These are phyloP conservation scores for Ormyrus thymus DNA, from an alignment of 2,888 invertebrate species.

Conservation along the genomic window DNA sequence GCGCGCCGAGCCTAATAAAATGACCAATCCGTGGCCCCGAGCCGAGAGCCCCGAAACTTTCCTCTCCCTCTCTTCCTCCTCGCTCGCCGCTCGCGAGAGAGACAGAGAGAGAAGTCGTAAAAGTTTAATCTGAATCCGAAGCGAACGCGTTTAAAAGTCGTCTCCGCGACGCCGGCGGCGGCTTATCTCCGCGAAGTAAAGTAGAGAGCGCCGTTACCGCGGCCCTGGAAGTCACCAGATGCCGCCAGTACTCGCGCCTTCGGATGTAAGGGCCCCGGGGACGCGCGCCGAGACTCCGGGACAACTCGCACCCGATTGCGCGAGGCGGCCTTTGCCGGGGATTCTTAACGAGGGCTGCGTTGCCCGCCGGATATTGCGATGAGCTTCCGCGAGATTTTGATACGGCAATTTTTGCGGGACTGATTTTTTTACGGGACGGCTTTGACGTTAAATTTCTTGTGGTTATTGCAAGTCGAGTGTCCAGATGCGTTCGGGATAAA, in stretches of 20 bases:
- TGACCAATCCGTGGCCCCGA: slow-evolving; percentile 14
- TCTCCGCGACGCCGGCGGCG: no score
- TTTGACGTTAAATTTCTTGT: no score
- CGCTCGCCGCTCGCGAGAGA: no score
- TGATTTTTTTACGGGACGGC: no score
- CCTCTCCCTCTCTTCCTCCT: neutral
- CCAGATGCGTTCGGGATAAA: no score
- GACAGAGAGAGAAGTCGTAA: slow-evolving; percentile 6
- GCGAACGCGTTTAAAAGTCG: neutral
- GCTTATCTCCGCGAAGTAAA: slow-evolving; percentile 48
- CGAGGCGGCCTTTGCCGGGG: neutral
- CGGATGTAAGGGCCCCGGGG: no score
- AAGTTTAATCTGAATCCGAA: slow-evolving; percentile 37
- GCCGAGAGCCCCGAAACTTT: slow-evolving; percentile 22
- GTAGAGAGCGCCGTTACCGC: slow-evolving; percentile 41
- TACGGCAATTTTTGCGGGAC: no score
- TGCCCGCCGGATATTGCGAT: no score
- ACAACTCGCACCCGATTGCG: neutral
- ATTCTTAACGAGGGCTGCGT: neutral
- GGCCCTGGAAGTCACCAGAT: slow-evolving; percentile 35
- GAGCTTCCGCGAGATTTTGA: neutral
- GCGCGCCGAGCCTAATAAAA: neutral
- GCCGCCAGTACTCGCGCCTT: slow-evolving; percentile 32
- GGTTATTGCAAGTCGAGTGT: no score
- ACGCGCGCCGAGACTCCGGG: no score